A percentile compares a stretch with the other conserved stretches of the same genome.
These are phyloP conservation scores for Dynastes grantii DNA, from an alignment of 2,888 invertebrate genomes.

Conservation along the genomic window DNA sequence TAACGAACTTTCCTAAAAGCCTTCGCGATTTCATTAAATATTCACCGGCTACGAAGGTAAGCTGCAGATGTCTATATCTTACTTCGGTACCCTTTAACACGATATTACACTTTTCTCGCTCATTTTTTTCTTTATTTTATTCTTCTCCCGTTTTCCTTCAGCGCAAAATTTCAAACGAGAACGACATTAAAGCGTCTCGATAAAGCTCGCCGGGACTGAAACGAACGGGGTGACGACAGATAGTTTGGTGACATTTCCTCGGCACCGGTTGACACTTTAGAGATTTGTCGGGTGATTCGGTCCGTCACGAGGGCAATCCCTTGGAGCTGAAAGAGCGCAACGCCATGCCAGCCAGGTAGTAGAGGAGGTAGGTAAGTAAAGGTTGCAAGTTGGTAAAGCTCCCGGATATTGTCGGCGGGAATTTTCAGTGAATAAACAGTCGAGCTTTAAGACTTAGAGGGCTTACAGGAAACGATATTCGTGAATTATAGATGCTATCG, in stretches of 20 bases:
- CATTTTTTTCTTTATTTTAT: background rate
- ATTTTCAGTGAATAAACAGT: constrained; percentile 34
- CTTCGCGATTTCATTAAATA: constrained; percentile 21
- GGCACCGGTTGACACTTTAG: constrained; percentile 28
- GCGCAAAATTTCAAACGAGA: background rate
- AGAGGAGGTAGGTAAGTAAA: too few species aligned
- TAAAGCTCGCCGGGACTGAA: background rate
- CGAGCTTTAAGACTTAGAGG: constrained; percentile 26
- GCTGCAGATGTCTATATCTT: constrained; percentile 10
- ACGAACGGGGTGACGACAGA: constrained; percentile 4
- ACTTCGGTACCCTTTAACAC: background rate
- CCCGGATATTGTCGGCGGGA: constrained; percentile 22
- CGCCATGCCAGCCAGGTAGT: background rate
- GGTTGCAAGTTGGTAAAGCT: background rate
- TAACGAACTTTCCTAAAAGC: constrained; percentile 23
- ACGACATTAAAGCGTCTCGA: constrained; percentile 21
- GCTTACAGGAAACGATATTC: constrained; percentile 30
- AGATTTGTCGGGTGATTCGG: constrained; percentile 24
- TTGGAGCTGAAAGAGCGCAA: background rate
- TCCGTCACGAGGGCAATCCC: constrained; percentile 5
- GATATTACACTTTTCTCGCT: constrained; percentile 3
- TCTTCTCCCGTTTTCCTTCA: background rate
- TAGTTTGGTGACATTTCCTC: constrained; percentile 33
- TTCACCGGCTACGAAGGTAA: background rate
- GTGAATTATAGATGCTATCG: constrained; percentile 49